A percentile compares a stretch with the other conserved stretches of the same genome.
phyloP scores from a whole-genome alignment of 2,113 vertebrate species.

The Rousettus leschenaultii region DNA sequence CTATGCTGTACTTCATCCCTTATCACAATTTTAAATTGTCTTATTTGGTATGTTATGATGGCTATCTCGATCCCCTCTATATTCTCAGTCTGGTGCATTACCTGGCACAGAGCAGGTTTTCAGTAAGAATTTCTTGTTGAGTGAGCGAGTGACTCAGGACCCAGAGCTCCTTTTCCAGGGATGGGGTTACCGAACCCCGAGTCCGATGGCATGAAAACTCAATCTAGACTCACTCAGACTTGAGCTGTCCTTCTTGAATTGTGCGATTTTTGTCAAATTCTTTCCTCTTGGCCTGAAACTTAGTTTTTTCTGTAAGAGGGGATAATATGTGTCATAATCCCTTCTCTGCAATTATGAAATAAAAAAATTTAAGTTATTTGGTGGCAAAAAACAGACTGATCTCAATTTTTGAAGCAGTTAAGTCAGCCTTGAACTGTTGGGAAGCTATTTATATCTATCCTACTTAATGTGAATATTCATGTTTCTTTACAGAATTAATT shows the following conservation, averaged over 20 bases:
- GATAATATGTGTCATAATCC: neutral
- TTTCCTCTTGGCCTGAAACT: neutral
- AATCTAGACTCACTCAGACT: neutral
- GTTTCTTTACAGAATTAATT: neutral
- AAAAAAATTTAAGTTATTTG: neutral
- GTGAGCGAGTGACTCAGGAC: neutral
- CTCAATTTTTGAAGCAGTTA: neutral
- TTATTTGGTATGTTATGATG: neutral
- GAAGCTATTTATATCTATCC: neutral
- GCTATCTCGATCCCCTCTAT: neutral
- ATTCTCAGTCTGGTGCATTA: neutral
- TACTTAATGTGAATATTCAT: neutral
- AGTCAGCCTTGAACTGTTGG: neutral
- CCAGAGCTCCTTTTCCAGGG: neutral
- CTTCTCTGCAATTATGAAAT: neutral
- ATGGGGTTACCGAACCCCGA: neutral
- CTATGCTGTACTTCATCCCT: neutral
- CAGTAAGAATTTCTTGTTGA: neutral
- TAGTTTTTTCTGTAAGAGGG: neutral
- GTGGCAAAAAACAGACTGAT: neutral
- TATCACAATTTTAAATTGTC: neutral
- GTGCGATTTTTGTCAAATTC: neutral
- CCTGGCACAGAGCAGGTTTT: neutral
- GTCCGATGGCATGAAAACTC: neutral
- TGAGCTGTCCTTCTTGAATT: neutral